Evolutionary conservation across 2,113 vertebrate species (phyloP), one percentile per base, ranked within the genome.

Genomic region (Tyto alba): DNA sequence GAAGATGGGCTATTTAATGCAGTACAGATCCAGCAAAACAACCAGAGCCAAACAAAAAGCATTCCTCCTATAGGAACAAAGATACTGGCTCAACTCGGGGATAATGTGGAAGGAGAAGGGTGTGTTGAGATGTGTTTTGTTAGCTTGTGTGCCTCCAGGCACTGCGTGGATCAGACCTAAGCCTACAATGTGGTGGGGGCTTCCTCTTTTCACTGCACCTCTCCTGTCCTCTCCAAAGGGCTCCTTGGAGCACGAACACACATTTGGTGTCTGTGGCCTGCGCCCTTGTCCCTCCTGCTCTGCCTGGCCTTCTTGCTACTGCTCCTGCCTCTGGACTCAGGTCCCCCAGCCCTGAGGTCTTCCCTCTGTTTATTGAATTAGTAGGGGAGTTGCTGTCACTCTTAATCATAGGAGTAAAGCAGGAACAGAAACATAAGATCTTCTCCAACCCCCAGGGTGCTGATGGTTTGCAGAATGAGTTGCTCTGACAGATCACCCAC

Each of bases 1-100:
- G 94, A 93, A 88, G 96, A 93, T 91, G 92, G 84, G 57, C 66
- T 91, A 41, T 83, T 92, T 97, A 96, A 96, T 93, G 87, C 50
- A 59, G 71, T 83, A 15, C 95, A 95, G 94, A 95, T 55, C 92
- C 94, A 90, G 69, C 45, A 89, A 84, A 87, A 94, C 47, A 91
- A 87, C 53, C 77, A 71, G 87, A 77, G 71, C 48, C 0, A 14
- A 92, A 82, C 86, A 91, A 82, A 95, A 92, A 81, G 0, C 55
- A 59, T 79, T 69, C 87, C 55, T 74, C 0, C 0, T 52, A 18
- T 6, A 89, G 76, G 34, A 95, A 60, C 80, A 75, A 92, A 92
- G 81, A 55, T 40, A 92, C n/a, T 10, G 5, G 17, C 52, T 64
- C 23, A 18, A 8, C 30, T 16, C 11, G 1, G 34, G 57, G 45